Conservation (phyloP, 2,113 vertebrate genomes). For the Fulica atra region DNA sequence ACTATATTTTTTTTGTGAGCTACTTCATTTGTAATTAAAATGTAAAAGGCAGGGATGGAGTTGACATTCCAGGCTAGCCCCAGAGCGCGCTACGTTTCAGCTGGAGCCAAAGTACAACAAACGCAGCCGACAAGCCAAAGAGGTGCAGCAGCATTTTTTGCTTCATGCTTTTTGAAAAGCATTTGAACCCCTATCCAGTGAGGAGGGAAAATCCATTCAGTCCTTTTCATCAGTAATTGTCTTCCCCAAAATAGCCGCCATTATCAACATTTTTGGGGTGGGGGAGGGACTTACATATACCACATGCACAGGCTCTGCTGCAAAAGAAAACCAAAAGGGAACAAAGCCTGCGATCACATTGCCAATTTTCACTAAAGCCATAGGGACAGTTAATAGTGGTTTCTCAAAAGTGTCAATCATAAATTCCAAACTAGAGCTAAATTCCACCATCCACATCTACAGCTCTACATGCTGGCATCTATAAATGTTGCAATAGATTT, state of each 20-base stretch:
- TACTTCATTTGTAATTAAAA: conserved; percentile 63
- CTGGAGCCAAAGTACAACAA: conserved; percentile 27
- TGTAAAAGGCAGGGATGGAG: conserved; percentile 25
- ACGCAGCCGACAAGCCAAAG: not conserved
- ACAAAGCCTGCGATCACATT: conserved; percentile 23
- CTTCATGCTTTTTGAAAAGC: conserved; percentile 42
- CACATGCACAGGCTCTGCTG: not conserved
- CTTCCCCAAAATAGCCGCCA: conserved; percentile 16
- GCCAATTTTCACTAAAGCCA: conserved; percentile 47
- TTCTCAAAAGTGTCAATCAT: conserved; percentile 26
- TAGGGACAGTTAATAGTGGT: not conserved
- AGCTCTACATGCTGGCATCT: not conserved
- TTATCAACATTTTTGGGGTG: conserved; percentile 25
- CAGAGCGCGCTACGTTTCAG: not conserved
- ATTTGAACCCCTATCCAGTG: conserved; percentile 22
- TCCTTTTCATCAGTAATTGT: conserved; percentile 25
- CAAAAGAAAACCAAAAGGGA: conserved; percentile 28
- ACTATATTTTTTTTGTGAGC: not conserved
- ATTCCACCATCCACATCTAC: not conserved
- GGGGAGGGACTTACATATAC: not conserved
- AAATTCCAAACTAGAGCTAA: conserved; percentile 6
- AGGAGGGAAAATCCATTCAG: conserved; percentile 30
- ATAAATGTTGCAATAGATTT: not conserved
- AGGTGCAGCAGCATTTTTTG: conserved; percentile 24
- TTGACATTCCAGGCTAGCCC: conserved; percentile 32